Base-by-base conservation (phyloP, 2,888 invertebrate genomes). In the Pachymerium ferrugineum region DNA sequence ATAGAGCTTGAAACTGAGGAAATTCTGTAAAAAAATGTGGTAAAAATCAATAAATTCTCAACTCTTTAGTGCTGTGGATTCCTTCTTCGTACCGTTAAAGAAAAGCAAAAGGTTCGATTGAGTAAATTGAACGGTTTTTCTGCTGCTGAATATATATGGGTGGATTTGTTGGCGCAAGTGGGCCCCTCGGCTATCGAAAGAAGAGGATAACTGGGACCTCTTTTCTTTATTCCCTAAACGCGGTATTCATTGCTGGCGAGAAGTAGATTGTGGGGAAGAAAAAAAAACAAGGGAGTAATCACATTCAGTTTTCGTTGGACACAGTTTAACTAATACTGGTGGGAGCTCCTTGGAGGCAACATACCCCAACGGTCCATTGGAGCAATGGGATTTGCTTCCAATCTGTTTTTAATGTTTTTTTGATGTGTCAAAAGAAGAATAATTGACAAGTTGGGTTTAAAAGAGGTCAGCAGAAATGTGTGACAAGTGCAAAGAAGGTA, bases 121-220 rank as follows among this genome's bases (percentile, higher is more conserved):
- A 62, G 62, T 62, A 62, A 62, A 62, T 62, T 62, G 62, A 62
- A 62, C 62, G 62, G 62, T 62, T 62, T 62, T 62, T 62, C 62
- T 62, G 25, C 25, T 62, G 62, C 62, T 62, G 62, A 62, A 62
- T 62, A 62, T 62, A 62, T 62, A 62, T 62, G 62, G 62, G 62
- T 12, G 62, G 62, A 62, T 62, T 62, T 62, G 25, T 22, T 62
- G 62, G 62, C 62, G 62, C 62, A 62, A 62, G 62, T 62, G 62
- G 62, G 62, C 62, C 62, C 62, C 62, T 25, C 28, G 62, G 62
- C 62, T 62, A 62, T 62, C 62, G 25, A 28, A 5, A 62, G 62
- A 62, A 62, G 62, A 62, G 62, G 62, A 62, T 62, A 62, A 62
- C 62, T 62, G 62, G 62, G 62, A 62, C 62, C 62, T 62, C 62